Evolutionary conservation across 2,797 vertebrate genomes (phyloP).

Genomic region (Amniataba percoides): DNA sequence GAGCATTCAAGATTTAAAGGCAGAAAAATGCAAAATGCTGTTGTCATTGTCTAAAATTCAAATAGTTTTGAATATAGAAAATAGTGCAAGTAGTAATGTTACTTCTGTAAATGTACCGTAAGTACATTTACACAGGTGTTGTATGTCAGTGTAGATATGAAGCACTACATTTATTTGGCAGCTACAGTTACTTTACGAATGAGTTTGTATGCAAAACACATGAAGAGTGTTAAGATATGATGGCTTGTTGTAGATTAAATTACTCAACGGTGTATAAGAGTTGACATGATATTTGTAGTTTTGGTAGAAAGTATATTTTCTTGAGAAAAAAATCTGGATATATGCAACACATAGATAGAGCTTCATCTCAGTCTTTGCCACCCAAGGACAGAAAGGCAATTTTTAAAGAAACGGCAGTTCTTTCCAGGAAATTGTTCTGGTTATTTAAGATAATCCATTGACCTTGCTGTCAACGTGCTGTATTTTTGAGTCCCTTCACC

Average conservation of each 20-base stretch:
- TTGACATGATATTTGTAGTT: no score
- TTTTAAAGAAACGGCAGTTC: background rate
- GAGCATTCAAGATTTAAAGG: no score
- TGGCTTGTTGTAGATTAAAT: background rate
- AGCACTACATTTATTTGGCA: background rate
- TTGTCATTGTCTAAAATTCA: no score
- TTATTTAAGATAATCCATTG: slow-evolving; percentile 3
- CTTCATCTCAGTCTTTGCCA: background rate
- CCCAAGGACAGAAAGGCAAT: background rate
- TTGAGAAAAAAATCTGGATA: background rate
- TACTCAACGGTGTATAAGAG: background rate
- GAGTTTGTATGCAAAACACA: background rate
- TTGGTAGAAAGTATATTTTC: background rate
- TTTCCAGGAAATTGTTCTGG: slow-evolving; percentile 21
- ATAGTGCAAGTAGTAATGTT: no score
- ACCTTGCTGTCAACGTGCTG: slow-evolving; percentile 15
- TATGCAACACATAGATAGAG: background rate
- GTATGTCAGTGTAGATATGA: no score
- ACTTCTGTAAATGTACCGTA: no score
- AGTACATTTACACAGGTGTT: no score
- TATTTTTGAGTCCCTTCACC: background rate
- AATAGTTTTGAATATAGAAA: no score
- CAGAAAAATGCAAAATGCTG: no score
- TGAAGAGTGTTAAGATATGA: background rate
- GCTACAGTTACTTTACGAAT: background rate